Conservation (phyloP, 1,140 invertebrate species). For the Sitobion miscanthi region DNA sequence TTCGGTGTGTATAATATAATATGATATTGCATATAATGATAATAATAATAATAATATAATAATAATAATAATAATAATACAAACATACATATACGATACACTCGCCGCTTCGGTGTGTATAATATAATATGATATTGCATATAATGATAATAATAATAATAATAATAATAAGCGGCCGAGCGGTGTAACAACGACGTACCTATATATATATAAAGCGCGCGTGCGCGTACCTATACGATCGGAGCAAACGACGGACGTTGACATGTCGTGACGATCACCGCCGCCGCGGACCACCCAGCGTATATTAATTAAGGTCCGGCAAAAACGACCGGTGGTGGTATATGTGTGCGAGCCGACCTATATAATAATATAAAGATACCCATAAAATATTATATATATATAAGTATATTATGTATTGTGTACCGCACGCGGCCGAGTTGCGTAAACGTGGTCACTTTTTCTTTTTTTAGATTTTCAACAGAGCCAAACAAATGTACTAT, state of each 20-base stretch:
- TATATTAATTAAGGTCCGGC: slow-evolving; percentile 50
- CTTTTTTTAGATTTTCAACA: background rate
- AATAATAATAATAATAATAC: background rate
- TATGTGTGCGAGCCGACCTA: background rate
- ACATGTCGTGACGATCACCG: slow-evolving; percentile 49
- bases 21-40: background rate
- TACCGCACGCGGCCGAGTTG: background rate
- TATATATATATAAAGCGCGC: background rate
- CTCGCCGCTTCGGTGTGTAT: background rate
- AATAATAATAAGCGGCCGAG: background rate
- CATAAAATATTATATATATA: background rate
- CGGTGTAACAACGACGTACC: background rate
- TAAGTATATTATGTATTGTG: background rate
- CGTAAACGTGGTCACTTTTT: background rate
- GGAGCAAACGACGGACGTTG: slow-evolving; percentile 28
- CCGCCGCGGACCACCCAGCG: slow-evolving; percentile 44
- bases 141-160: too few relatives aligned
- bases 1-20: background rate
- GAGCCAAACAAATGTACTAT: background rate
- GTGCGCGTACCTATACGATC: background rate
- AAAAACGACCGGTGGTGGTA: slow-evolving; percentile 35
- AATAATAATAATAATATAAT: background rate
- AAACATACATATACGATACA: background rate
- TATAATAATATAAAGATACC: background rate
- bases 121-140: background rate